A percentile compares a stretch with the other conserved stretches of the same genome.
phyloP scores from a whole-genome alignment of 2,888 invertebrate genomes.

The Luffia ferchaultella region DNA sequence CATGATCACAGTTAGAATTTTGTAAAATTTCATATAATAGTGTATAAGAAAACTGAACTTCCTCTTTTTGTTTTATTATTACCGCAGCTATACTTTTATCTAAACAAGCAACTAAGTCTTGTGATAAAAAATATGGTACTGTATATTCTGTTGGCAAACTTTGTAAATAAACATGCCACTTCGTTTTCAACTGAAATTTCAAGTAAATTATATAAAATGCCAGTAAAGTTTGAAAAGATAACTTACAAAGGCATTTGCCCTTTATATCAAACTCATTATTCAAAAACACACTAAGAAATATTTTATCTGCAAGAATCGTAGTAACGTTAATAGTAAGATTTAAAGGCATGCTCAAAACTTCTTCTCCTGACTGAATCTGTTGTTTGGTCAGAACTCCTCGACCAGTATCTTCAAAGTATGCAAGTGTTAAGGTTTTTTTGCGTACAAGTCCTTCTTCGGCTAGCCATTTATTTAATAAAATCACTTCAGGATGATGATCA shows the following conservation, averaged over 20 bases:
- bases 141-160: constrained; percentile 73
- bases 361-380: constrained; percentile 61
- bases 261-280: constrained; percentile 50
- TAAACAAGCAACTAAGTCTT: constrained; percentile 59
- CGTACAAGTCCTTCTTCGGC: constrained; percentile 62
- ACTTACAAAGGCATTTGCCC: constrained; percentile 31
- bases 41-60: constrained; percentile 44
- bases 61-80: constrained; percentile 55
- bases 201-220: constrained; percentile 78
- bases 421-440: constrained; percentile 61
- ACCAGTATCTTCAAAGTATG: constrained; percentile 72
- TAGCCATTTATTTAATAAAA: constrained; percentile 64
- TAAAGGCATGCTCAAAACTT: constrained; percentile 68
- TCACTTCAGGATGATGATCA: constrained; percentile 38
- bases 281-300: constrained; percentile 57
- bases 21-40: constrained; percentile 34
- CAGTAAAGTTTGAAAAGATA: constrained; percentile 76
- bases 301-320: constrained; percentile 59
- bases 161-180: constrained; percentile 72
- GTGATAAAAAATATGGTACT: constrained; percentile 73
- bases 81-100: constrained; percentile 64
- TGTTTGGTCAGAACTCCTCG: constrained; percentile 75
- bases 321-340: constrained; percentile 66
- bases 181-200: constrained; percentile 58
- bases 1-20: constrained; percentile 34